Percentiles rank a stretch among this genome's conserved stretches.
These are phyloP conservation scores for Falco concolor DNA, from an alignment of 2,797 vertebrate species.

Conservation along the genomic window DNA sequence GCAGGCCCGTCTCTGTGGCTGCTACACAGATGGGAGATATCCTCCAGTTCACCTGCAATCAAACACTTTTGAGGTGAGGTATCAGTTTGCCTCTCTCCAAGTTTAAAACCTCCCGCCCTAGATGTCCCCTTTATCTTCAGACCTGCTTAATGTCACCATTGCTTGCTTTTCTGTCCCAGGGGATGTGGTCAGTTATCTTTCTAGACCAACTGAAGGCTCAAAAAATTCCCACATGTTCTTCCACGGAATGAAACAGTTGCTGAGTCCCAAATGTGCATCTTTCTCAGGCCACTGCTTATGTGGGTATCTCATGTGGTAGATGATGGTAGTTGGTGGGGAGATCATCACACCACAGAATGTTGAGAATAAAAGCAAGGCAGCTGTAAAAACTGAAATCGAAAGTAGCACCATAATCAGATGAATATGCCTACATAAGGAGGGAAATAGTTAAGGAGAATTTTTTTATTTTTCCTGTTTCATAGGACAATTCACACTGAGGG, in stretches of 20 bases:
- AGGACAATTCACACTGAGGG: background rate
- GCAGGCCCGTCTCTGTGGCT: background rate
- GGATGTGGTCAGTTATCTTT: background rate
- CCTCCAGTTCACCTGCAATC: background rate
- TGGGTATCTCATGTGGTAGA: background rate
- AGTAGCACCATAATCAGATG: background rate
- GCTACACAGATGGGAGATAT: background rate
- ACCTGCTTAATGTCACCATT: background rate
- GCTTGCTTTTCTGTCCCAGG: background rate
- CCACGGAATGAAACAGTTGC: background rate
- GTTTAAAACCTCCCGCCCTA: background rate
- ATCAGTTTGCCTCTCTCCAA: background rate
- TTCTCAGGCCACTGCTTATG: background rate
- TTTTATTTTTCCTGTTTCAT: background rate
- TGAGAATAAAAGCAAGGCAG: background rate
- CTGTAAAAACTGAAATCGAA: background rate
- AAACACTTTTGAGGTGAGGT: background rate
- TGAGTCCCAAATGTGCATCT: background rate
- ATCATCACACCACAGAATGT: background rate
- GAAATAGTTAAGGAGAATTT: background rate
- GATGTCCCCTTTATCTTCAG: background rate
- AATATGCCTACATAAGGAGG: background rate
- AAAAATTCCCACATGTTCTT: background rate
- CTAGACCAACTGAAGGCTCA: background rate
- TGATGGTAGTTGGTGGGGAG: background rate